phyloP scores from a whole-genome alignment of 64 coral and sea anemone species.

The Porites lutea region DNA sequence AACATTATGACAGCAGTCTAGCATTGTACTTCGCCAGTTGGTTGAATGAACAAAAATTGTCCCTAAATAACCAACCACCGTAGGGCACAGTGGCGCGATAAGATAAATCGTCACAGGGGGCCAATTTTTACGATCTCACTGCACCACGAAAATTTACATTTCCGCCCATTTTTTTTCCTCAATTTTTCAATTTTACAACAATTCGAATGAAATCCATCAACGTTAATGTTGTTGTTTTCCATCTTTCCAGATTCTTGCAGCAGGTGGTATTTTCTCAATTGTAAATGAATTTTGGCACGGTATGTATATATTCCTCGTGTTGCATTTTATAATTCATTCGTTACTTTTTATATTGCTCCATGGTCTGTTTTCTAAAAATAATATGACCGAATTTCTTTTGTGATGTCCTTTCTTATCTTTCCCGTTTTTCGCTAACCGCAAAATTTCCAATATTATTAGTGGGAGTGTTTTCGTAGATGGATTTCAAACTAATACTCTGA shows the following conservation, averaged over 20 bases:
- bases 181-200: background rate
- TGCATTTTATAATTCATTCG: constrained; percentile 20
- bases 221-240: constrained; percentile 17
- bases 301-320: background rate
- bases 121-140: background rate
- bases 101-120: background rate
- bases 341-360: background rate
- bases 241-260: background rate
- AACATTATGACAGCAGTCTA: constrained; percentile 8
- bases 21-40: constrained; percentile 17
- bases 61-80: constrained; percentile 30
- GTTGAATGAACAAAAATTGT: constrained; percentile 38
- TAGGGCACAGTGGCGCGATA: background rate
- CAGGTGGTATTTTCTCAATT: background rate
- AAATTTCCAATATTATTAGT: background rate
- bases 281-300: too few relatives aligned
- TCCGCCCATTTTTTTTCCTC: background rate
- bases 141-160: background rate
- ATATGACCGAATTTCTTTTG: background rate
- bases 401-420: constrained; percentile 4
- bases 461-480: constrained; percentile 5
- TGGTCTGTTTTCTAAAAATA: background rate
- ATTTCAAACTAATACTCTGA: background rate
- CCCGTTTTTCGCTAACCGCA: background rate
- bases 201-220: background rate